phyloP scores from a whole-genome alignment of 2,888 invertebrate genomes.

The Steinernema hermaphroditum region DNA sequence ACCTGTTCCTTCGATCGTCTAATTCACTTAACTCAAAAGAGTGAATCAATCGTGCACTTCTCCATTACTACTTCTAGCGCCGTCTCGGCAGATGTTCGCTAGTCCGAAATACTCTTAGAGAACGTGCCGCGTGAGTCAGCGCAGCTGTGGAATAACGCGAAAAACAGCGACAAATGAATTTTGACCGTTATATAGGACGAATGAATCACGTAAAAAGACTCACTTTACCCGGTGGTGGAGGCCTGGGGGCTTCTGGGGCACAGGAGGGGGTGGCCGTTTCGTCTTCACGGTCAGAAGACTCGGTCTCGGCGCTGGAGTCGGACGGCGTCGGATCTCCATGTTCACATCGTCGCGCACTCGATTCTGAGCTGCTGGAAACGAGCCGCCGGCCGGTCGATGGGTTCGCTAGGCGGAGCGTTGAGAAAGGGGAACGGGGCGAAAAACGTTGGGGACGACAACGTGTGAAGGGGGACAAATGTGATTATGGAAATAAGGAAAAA shows the following conservation, averaged over 20 bases:
- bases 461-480: slow-evolving; percentile 9
- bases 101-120: slow-evolving; percentile 1
- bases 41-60: slow-evolving; percentile 13
- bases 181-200: background rate
- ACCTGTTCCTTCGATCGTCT: background rate
- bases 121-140: background rate
- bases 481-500: background rate
- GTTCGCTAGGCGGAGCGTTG: background rate
- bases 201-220: background rate
- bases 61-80: background rate
- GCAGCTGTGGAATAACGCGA: background rate
- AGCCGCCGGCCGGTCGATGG: background rate
- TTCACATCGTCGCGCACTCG: background rate
- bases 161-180: background rate
- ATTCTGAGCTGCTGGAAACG: background rate
- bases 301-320: slow-evolving; percentile 3
- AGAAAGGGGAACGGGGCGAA: background rate
- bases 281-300: slow-evolving; percentile 9
- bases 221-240: background rate
- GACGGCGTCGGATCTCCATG: background rate
- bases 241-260: background rate
- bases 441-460: background rate
- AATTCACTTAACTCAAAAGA: background rate
- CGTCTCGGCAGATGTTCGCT: slow-evolving; percentile 12
- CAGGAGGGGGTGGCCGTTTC: background rate